A percentile compares a stretch with the other conserved stretches of the same genome.
Evolutionary conservation across 2,797 vertebrate genomes (phyloP).

Genomic region (Rhynchotus rufescens): DNA sequence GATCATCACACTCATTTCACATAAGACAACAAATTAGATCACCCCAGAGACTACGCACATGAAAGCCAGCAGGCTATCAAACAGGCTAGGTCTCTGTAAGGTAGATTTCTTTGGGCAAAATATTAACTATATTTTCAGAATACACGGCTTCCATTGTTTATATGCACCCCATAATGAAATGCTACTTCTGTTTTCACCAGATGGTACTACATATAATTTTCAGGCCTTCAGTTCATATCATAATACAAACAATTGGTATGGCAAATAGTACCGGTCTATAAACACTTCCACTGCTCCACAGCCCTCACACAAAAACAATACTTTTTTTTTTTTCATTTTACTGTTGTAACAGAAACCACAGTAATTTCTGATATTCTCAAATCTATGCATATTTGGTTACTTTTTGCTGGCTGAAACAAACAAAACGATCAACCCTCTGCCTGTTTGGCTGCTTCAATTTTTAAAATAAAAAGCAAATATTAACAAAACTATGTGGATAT

Average conservation of each 20-base stretch:
- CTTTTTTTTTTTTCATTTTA: constrained; percentile 26
- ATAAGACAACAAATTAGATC: constrained; percentile 84
- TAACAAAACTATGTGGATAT: constrained; percentile 61
- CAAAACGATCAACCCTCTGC: constrained; percentile 54
- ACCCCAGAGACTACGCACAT: constrained; percentile 73
- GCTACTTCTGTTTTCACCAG: constrained; percentile 76
- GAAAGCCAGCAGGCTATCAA: constrained; percentile 66
- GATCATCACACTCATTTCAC: constrained; percentile 86
- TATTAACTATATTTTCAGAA: constrained; percentile 72
- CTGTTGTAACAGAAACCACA: constrained; percentile 52
- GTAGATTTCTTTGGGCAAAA: constrained; percentile 72
- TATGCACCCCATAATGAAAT: constrained; percentile 69
- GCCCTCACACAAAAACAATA: constrained; percentile 29
- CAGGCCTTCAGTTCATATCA: constrained; percentile 68
- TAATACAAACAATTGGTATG: constrained; percentile 73
- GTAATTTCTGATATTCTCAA: constrained; percentile 43
- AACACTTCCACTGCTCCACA: constrained; percentile 59
- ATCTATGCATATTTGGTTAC: constrained; percentile 42
- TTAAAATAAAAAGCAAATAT: constrained; percentile 69
- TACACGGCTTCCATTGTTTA: constrained; percentile 58
- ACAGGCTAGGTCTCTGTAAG: constrained; percentile 64
- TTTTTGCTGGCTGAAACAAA: constrained; percentile 52
- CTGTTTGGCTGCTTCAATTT: background rate
- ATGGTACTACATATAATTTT: constrained; percentile 74
- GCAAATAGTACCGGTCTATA: constrained; percentile 69